Evolutionary conservation across 2,888 invertebrate genomes (phyloP).

Genomic region (Phanerotoma sp.): DNA sequence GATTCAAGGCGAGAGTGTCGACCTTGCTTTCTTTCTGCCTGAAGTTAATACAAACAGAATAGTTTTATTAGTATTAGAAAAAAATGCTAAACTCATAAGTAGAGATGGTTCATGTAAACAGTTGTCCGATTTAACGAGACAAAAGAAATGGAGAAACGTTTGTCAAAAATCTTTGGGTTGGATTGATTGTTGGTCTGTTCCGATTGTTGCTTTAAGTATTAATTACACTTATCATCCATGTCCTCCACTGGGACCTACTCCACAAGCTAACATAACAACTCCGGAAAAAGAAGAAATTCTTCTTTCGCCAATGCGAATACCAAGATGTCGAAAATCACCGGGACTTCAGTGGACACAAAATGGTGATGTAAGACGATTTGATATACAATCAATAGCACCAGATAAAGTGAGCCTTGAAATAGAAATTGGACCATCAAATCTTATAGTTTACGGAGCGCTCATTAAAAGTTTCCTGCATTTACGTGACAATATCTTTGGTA

Average conservation of each 20-base stretch:
- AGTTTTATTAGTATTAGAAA: conserved; percentile 80
- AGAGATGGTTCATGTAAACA: conserved; percentile 68
- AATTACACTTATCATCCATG: conserved; percentile 91
- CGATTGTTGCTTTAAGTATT: conserved; percentile 89
- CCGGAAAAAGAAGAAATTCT: conserved; percentile 94
- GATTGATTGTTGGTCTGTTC: conserved; percentile 97
- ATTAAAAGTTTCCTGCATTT: conserved; percentile 86
- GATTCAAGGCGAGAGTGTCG: conserved; percentile 94
- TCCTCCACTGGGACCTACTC: conserved; percentile 83
- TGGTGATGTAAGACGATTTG: conserved; percentile 72
- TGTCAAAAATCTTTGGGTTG: conserved; percentile 77
- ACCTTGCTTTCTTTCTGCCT: conserved; percentile 86
- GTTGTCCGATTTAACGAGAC: conserved; percentile 59
- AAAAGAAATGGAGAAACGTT: conserved; percentile 78
- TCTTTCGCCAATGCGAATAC: conserved; percentile 88
- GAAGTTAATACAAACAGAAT: conserved; percentile 88
- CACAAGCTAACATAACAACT: conserved; percentile 89
- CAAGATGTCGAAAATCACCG: conserved; percentile 73
- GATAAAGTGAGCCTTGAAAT: conserved; percentile 91
- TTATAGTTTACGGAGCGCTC: conserved; percentile 89
- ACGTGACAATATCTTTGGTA: conserved; percentile 97
- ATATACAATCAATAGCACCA: conserved; percentile 80
- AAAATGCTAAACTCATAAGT: conserved; percentile 83
- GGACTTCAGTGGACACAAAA: conserved; percentile 68
- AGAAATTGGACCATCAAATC: conserved; percentile 91